These are phyloP conservation scores for Halcyon malimbica DNA, from an alignment of 2,113 vertebrate genomes.

Conservation along the genomic window DNA sequence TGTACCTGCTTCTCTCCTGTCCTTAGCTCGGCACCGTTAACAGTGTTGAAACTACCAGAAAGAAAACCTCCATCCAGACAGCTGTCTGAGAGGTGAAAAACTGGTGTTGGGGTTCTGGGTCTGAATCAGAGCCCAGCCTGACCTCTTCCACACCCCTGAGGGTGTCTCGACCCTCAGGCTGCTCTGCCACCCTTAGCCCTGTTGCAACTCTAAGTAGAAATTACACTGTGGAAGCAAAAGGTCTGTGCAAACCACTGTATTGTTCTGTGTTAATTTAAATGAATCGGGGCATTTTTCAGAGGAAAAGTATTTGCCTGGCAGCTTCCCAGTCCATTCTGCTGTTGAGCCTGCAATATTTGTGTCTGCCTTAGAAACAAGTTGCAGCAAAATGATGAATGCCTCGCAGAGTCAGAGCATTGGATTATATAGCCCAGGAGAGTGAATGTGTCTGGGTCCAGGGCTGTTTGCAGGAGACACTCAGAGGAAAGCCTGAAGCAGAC, in stretches of 20 bases:
- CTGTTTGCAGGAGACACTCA: rapidly evolving
- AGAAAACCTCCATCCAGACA: neutral
- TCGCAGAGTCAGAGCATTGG: neutral
- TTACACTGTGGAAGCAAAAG: neutral
- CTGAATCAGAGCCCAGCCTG: neutral
- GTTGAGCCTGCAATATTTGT: neutral
- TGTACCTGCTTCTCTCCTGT: neutral
- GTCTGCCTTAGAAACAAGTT: neutral
- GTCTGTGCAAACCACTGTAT: neutral
- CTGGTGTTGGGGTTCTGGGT: neutral
- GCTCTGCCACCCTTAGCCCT: neutral
- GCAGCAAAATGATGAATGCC: neutral
- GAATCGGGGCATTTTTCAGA: neutral
- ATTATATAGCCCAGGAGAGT: neutral
- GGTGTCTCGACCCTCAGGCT: neutral
- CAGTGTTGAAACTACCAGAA: neutral
- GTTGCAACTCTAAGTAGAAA: neutral
- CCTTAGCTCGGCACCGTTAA: neutral
- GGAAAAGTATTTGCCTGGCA: neutral
- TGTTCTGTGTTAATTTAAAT: conserved; percentile 10
- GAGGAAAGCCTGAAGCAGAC: neutral
- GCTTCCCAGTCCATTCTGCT: neutral
- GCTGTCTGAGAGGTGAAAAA: neutral
- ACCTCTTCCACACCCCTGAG: neutral
- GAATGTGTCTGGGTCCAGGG: rapidly evolving